phyloP scores from a whole-genome alignment of 2,797 vertebrate genomes.

The Pipistrellus pipistrellus region DNA sequence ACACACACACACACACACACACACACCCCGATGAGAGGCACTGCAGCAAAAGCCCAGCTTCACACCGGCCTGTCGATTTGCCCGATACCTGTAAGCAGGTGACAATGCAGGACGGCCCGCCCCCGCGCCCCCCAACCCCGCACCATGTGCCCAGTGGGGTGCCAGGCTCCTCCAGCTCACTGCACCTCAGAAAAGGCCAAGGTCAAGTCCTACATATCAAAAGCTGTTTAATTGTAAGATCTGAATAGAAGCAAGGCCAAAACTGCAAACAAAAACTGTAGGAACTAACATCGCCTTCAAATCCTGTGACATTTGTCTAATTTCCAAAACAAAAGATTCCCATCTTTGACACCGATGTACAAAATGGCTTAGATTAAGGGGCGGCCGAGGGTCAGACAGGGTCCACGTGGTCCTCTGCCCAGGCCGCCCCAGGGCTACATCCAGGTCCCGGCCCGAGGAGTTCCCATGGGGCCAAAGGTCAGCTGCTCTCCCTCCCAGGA shows the following conservation, averaged over 20 bases:
- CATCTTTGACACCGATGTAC: not conserved
- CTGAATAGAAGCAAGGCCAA: conserved; percentile 70
- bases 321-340: not conserved
- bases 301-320: conserved; percentile 51
- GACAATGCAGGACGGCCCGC: not conserved
- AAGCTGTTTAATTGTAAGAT: conserved; percentile 72
- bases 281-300: not conserved
- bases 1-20: too few species aligned
- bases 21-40: not conserved
- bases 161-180: not conserved
- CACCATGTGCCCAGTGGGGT: accelerated
- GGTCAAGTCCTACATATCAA: not conserved
- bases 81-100: not conserved
- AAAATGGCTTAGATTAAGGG: conserved; percentile 85
- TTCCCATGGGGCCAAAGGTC: not conserved
- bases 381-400: conserved; percentile 65
- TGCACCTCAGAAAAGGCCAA: not conserved
- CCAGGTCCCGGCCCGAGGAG: not conserved
- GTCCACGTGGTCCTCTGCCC: not conserved
- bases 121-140: not conserved
- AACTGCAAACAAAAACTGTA: not conserved
- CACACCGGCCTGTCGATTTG: not conserved
- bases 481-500: not conserved
- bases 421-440: not conserved
- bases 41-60: not conserved